These are phyloP conservation scores for Pangasius macronema DNA, from an alignment of 2,797 vertebrate species.

Conservation along the genomic window DNA sequence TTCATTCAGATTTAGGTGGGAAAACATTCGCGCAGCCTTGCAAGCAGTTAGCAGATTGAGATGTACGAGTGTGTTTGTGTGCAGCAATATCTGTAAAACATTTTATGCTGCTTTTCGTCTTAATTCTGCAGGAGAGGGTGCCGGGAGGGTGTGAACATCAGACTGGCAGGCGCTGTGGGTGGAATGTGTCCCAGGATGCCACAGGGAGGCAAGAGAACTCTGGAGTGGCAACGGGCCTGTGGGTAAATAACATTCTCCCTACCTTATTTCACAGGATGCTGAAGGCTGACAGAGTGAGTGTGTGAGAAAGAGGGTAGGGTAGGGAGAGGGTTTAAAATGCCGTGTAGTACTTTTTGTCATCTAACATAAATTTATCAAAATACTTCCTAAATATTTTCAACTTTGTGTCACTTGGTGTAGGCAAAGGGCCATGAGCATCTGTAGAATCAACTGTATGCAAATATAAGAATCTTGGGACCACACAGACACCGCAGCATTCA, in stretches of 20 bases:
- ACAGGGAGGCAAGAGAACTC: slow-evolving; percentile 69
- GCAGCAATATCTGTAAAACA: slow-evolving; percentile 42
- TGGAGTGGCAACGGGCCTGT: slow-evolving; percentile 67
- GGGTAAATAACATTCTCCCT: slow-evolving; percentile 71
- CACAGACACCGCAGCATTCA: not conserved
- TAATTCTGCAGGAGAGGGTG: slow-evolving; percentile 49
- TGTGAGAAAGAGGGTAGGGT: not conserved
- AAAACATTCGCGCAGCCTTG: slow-evolving; percentile 27
- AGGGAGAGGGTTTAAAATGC: not conserved
- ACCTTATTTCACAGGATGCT: slow-evolving; percentile 72
- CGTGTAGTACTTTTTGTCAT: not conserved
- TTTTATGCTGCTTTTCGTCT: slow-evolving; percentile 48
- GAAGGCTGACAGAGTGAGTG: slow-evolving; percentile 45
- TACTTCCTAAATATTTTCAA: not conserved
- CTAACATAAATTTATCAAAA: not conserved
- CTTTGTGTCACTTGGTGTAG: not conserved
- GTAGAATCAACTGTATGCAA: not conserved
- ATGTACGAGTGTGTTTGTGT: slow-evolving; percentile 35
- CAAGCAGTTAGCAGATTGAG: slow-evolving; percentile 36
- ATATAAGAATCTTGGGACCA: not conserved
- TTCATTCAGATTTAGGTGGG: slow-evolving; percentile 28
- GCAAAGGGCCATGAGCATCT: not conserved
- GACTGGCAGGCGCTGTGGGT: slow-evolving; percentile 70
- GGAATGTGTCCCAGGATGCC: slow-evolving; percentile 69
- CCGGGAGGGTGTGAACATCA: slow-evolving; percentile 77